Evolutionary conservation across 2,888 invertebrate species (phyloP), one percentile per base, ranked within the genome.

Genomic region (Desoria tigrina): DNA sequence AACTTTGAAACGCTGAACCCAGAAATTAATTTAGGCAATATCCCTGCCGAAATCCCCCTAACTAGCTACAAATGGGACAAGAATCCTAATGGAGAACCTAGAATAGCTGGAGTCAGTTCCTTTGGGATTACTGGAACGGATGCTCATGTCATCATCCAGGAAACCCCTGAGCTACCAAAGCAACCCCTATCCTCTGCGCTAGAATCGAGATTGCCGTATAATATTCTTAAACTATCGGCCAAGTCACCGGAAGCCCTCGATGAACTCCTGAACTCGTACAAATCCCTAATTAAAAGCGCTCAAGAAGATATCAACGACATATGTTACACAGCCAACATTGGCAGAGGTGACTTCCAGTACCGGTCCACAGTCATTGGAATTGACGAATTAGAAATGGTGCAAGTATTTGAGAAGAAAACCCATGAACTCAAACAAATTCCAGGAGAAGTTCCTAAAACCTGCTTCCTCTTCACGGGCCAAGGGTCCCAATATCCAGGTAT

Each of bases 221-320:
- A 66, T 18, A 23, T 71, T 24, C 61, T 71, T 28, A 65, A 62
- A 18, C 21, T 68, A 23, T 63, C 63, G 16, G 67, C 67, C 4
- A 66, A 65, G 28, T 45, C 50, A 9, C 39, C 51, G 18, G 65
- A 65, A 42, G 65, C 65, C 6, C 18, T 71, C 6, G 61, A 65
- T 14, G 60, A 68, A 24, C 45, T 68, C 2, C 37, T 65, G 0
- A 27, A 23, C 9, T 32, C 39, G 7, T 71, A 71, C 39, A 21
- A 49, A 26, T 32, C 24, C 32, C 57, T 51, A 21, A 24, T 63
- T 14, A 39, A 63, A 21, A 51, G 57, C 57, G n/a, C 16, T n/a
- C 7, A 23, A 7, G 23, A 37, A 39, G 26, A 14, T 3, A 37
- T 63, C 11, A 50, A 37, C 14, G 39, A 63, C 21, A 42, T 63